A percentile compares a stretch with the other conserved stretches of the same genome.
Evolutionary conservation across 2,888 invertebrate species (phyloP).

Genomic region (Lacanobia wlatinum): DNA sequence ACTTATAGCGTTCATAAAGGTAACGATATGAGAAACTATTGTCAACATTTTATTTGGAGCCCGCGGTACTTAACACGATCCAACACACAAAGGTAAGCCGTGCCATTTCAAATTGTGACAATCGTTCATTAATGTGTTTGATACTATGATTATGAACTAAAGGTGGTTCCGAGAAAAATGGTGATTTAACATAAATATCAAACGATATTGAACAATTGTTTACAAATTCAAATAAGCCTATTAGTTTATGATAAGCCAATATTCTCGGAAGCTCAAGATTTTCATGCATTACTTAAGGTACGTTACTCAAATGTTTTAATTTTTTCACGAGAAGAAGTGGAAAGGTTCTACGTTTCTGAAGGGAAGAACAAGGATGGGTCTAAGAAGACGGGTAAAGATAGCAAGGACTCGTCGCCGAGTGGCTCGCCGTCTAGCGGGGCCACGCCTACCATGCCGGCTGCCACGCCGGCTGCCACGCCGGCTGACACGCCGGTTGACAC

Average conservation of each 20-base stretch:
- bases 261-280: constrained; percentile 68
- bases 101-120: constrained; percentile 77
- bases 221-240: constrained; percentile 64
- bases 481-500: constrained; percentile 14
- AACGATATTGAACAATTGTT: constrained; percentile 76
- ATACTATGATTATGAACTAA: constrained; percentile 13
- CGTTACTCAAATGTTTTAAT: constrained; percentile 59
- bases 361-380: neutral
- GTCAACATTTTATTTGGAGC: constrained; percentile 70
- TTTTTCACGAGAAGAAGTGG: constrained; percentile 80
- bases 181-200: constrained; percentile 12
- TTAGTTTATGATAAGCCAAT: constrained; percentile 57
- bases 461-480: constrained; percentile 12
- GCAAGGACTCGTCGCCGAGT: neutral
- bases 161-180: constrained; percentile 59
- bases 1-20: neutral
- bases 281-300: constrained; percentile 60
- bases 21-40: constrained; percentile 70
- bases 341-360: constrained; percentile 64
- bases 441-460: constrained; percentile 25
- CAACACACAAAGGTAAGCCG: constrained; percentile 70
- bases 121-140: constrained; percentile 73
- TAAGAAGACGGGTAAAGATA: neutral
- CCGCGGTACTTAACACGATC: constrained; percentile 24
- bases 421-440: constrained; percentile 3